Evolutionary conservation across 64 coral and sea anemone species (phyloP).

Genomic region (Dendronephthya gigantea): DNA sequence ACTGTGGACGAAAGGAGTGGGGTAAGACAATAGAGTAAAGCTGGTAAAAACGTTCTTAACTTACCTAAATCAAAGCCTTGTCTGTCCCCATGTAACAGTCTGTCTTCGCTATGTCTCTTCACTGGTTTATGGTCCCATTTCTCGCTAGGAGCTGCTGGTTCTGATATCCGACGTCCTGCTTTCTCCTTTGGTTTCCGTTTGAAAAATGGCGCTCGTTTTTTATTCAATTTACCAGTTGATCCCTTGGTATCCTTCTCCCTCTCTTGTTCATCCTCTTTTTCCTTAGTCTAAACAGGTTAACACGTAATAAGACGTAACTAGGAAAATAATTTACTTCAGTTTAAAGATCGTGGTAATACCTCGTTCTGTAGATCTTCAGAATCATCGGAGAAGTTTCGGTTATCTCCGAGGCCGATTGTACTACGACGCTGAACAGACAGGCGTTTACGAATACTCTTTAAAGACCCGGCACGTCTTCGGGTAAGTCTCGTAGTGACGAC

Average conservation of each 20-base stretch:
- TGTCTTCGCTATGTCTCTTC: background rate
- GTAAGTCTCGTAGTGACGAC: background rate
- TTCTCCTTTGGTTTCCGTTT: background rate
- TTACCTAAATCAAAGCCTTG: background rate
- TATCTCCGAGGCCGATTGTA: slow-evolving; percentile 8
- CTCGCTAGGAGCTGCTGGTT: background rate
- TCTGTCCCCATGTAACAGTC: background rate
- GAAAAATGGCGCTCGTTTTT: slow-evolving; percentile 2
- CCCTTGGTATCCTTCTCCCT: background rate
- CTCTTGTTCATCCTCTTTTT: background rate
- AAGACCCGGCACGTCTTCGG: background rate
- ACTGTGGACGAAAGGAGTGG: no score
- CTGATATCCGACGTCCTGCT: background rate
- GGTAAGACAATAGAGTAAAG: no score
- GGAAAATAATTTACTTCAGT: no score
- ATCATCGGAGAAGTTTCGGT: background rate
- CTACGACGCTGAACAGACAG: background rate
- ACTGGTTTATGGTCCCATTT: background rate
- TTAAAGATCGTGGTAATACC: no score
- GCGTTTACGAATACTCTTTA: background rate
- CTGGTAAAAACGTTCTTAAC: background rate
- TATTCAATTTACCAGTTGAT: background rate
- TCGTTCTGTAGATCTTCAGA: background rate
- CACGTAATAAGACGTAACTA: no score
- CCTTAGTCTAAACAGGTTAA: background rate